Conservation (phyloP, 2,888 invertebrate species). For the Rugalucina vietnamica region DNA sequence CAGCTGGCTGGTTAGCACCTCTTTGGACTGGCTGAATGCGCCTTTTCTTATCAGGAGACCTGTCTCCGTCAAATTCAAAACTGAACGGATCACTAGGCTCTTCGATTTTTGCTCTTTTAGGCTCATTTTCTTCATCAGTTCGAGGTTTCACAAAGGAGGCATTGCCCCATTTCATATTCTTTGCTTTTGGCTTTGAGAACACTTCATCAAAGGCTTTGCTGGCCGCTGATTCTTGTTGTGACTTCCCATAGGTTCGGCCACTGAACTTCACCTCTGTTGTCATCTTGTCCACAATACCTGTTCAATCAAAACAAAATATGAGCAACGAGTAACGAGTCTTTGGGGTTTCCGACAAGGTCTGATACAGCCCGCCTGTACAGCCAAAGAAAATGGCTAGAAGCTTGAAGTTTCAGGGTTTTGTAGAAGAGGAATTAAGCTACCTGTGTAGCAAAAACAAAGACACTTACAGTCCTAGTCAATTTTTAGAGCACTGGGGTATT, state of each 20-base stretch:
- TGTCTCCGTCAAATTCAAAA: slow-evolving; percentile 76
- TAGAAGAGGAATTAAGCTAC: too few species aligned
- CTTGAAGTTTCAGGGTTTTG: too few species aligned
- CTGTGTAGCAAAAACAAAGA: too few species aligned
- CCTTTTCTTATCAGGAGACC: slow-evolving; percentile 55
- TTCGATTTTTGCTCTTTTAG: slow-evolving; percentile 61
- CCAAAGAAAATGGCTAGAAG: too few species aligned
- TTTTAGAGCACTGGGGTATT: too few species aligned
- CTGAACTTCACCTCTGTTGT: slow-evolving; percentile 62
- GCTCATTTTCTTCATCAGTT: slow-evolving; percentile 62
- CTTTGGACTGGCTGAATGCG: slow-evolving; percentile 6
- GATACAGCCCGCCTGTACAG: too few species aligned
- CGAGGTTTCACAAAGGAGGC: slow-evolving; percentile 76
- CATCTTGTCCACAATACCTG: slow-evolving; percentile 38
- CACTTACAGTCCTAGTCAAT: too few species aligned
- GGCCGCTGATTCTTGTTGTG: slow-evolving; percentile 62
- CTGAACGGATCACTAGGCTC: slow-evolving; percentile 76
- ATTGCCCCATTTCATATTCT: slow-evolving; percentile 77
- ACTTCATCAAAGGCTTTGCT: slow-evolving; percentile 77
- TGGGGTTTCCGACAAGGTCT: too few species aligned
- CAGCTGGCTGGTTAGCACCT: slow-evolving; percentile 59
- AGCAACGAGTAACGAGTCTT: too few species aligned
- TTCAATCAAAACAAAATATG: too few species aligned
- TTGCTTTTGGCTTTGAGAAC: slow-evolving; percentile 64
- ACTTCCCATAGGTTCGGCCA: slow-evolving; percentile 72